Base-by-base conservation (phyloP, 1,140 invertebrate species). In the Papilio polytes region DNA sequence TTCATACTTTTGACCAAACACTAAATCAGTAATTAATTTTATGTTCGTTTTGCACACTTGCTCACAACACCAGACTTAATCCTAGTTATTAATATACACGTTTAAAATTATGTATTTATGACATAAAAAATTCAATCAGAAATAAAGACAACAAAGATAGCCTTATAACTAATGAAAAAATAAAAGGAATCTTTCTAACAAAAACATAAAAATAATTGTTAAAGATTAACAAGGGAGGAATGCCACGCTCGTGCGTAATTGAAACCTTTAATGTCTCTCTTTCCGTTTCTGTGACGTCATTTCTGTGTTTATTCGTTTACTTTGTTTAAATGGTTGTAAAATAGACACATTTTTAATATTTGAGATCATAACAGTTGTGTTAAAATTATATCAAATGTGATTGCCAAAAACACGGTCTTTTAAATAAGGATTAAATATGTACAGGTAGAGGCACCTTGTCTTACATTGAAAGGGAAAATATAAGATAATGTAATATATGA, bases 401-500 rank as follows among this genome's bases (percentile, higher is more conserved):
- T 59, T 20, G 7, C 12, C 59, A 9, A 26, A 63, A 63, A 26
- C 20, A 63, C 22, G 1, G 8, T 26, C 6, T 41, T 41, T 70
- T 26, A 70, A 70, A 70, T 63, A 22, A 26, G 59, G 3, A 76
- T 26, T 2, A 20, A 26, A 53, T 56, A 56, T 56, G 7, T n/a
- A 51, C 46, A 76, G 31, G 20, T 48, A 76, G 6, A 6, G 10
- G 53, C 13, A 4, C 2, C 73, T 12, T 3, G 26, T 74, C 84
- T 80, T 84, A 80, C 85, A 53, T 82, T 80, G 74, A 79, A 78
- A 59, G 72, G 84, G 83, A 85, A 88, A 86, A 84, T 88, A 84
- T 82, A 80, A 86, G 84, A 85, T 85, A 82, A 86, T 81, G 84
- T 80, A 84, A 85, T 80, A 70, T 78, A 81, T 82, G 81, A 82